phyloP scores from a whole-genome alignment of 2,797 vertebrate species.

The Hafferia zeledoni region DNA sequence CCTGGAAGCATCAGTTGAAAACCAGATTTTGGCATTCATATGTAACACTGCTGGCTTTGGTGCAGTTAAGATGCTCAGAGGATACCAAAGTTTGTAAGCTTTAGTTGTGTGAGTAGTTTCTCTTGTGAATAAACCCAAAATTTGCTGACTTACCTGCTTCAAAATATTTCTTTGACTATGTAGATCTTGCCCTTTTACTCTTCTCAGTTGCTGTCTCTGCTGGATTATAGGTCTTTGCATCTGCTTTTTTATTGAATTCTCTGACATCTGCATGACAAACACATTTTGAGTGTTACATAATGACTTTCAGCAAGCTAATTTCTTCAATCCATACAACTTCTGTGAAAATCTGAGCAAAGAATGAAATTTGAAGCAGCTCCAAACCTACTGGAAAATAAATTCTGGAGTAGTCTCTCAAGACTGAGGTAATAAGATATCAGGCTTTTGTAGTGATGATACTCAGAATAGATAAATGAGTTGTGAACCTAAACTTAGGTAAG shows the following conservation, averaged over 20 bases:
- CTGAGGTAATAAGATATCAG: neutral
- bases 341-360: neutral
- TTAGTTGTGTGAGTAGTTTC: neutral
- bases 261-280: neutral
- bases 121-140: neutral
- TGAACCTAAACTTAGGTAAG: neutral
- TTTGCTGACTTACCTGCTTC: neutral
- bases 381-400: neutral
- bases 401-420: neutral
- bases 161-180: neutral
- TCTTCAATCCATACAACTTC: neutral
- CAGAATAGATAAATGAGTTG: neutral
- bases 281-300: neutral
- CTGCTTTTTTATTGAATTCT: neutral
- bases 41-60: neutral
- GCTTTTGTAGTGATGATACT: neutral
- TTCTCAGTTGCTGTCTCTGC: neutral
- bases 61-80: neutral
- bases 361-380: neutral
- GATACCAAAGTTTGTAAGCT: neutral
- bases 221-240: neutral
- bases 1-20: neutral
- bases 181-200: neutral
- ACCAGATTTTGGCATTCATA: neutral
- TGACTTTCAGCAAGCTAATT: neutral